phyloP scores from a whole-genome alignment of 2,797 vertebrate genomes.

The Nyctibius grandis region DNA sequence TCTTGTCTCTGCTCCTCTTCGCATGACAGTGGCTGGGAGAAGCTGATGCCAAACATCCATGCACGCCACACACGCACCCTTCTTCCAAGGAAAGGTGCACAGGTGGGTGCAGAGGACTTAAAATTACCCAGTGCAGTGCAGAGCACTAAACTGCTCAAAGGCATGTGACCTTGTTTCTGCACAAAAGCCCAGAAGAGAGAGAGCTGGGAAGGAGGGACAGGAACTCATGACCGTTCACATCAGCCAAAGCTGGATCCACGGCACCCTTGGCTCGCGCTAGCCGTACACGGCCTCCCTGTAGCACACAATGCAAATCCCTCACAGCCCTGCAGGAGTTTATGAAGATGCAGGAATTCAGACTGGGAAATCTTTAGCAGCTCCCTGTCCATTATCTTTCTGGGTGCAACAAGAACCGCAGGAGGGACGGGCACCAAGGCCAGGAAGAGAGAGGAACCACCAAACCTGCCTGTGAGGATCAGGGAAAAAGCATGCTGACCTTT shows the following conservation, averaged over 20 bases:
- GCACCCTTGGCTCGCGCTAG: not conserved
- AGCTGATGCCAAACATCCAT: not conserved
- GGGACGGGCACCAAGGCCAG: not conserved
- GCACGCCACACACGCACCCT: accelerated
- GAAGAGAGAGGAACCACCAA: not conserved
- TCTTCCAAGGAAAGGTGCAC: not conserved
- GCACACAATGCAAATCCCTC: not conserved
- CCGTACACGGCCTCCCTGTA: not conserved
- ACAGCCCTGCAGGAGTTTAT: not conserved
- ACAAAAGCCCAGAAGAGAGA: not conserved
- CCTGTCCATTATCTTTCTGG: not conserved
- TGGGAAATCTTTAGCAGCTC: not conserved
- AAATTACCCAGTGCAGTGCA: not conserved
- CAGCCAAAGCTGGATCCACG: not conserved
- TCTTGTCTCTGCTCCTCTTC: not conserved
- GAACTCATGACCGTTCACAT: not conserved
- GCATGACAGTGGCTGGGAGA: accelerated
- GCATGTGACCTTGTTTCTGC: not conserved
- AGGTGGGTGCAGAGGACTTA: not conserved
- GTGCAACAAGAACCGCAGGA: not conserved
- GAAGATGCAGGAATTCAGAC: not conserved
- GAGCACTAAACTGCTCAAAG: not conserved
- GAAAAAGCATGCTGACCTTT: not conserved
- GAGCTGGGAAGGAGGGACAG: not conserved
- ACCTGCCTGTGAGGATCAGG: not conserved